Evolutionary conservation across 2,888 invertebrate genomes (phyloP).

Genomic region (Eupithecia pulchellata): DNA sequence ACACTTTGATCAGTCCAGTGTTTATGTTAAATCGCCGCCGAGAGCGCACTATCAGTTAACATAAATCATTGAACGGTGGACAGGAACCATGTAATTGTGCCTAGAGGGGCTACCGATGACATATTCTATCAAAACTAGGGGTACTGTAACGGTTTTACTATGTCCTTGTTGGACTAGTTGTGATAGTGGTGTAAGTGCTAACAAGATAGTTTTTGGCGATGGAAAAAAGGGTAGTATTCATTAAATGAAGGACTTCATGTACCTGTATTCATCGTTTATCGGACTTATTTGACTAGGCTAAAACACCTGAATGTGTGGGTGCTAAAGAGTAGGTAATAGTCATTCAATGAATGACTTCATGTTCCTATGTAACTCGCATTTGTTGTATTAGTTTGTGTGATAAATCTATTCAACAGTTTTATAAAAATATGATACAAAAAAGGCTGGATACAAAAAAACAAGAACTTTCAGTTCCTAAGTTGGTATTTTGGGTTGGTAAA

Average conservation of each 20-base stretch:
- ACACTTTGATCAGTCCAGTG: constrained; percentile 40
- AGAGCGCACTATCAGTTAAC: constrained; percentile 66
- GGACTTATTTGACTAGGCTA: background rate
- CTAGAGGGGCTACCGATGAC: constrained; percentile 72
- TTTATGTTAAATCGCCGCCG: constrained; percentile 67
- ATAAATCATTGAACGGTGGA: constrained; percentile 71
- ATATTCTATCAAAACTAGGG: constrained; percentile 75
- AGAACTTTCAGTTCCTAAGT: no score
- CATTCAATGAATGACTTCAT: no score
- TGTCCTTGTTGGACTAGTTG: constrained; percentile 30
- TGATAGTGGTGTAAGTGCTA: constrained; percentile 15
- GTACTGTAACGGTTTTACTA: constrained; percentile 40
- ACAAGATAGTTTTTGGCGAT: background rate
- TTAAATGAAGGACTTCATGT: background rate
- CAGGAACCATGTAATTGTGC: constrained; percentile 71
- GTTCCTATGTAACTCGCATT: no score
- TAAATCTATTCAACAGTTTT: no score
- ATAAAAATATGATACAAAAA: no score
- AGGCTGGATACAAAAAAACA: no score
- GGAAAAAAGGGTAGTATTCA: background rate
- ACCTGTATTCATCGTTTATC: background rate
- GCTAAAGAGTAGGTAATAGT: no score
- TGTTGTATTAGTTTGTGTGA: no score
- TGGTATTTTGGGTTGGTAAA: no score
- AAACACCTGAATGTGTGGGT: no score